Conservation (phyloP, 2,797 vertebrate species). For the Tauraco hartlaubi region DNA sequence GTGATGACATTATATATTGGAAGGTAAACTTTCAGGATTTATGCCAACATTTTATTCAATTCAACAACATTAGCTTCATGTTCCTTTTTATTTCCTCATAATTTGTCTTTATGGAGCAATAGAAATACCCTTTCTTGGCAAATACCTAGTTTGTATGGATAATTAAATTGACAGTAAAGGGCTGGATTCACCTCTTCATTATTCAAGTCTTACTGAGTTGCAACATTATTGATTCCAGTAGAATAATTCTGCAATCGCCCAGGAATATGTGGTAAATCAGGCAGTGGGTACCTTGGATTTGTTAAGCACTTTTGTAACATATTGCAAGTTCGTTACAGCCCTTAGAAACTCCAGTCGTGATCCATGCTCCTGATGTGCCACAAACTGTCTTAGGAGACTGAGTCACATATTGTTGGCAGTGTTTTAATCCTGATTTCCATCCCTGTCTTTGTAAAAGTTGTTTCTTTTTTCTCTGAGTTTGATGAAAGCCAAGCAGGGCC, state of each 20-base stretch:
- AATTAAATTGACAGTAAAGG: slow-evolving; percentile 49
- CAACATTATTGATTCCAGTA: slow-evolving; percentile 38
- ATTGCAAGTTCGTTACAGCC: not conserved
- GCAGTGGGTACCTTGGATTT: not conserved
- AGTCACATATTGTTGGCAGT: not conserved
- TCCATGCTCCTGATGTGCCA: not conserved
- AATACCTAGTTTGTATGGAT: slow-evolving; percentile 36
- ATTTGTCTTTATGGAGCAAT: slow-evolving; percentile 51
- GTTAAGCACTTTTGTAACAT: not conserved
- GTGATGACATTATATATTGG: not conserved
- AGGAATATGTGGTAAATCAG: slow-evolving; percentile 15
- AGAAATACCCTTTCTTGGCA: slow-evolving; percentile 51
- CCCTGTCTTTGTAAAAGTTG: not conserved
- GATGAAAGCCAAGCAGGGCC: not conserved
- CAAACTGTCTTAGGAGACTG: not conserved
- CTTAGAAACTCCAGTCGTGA: not conserved
- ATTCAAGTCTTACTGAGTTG: slow-evolving; percentile 11
- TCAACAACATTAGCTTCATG: not conserved
- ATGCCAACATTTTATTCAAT: slow-evolving; percentile 33
- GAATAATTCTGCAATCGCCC: not conserved
- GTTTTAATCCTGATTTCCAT: not conserved
- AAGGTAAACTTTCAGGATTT: slow-evolving; percentile 55
- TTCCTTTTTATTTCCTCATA: slow-evolving; percentile 44
- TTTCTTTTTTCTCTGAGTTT: not conserved
- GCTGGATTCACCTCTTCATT: slow-evolving; percentile 34